Evolutionary conservation across 2,113 vertebrate species (phyloP), one percentile per base, ranked within the genome.

Genomic region (Monopterus albus): DNA sequence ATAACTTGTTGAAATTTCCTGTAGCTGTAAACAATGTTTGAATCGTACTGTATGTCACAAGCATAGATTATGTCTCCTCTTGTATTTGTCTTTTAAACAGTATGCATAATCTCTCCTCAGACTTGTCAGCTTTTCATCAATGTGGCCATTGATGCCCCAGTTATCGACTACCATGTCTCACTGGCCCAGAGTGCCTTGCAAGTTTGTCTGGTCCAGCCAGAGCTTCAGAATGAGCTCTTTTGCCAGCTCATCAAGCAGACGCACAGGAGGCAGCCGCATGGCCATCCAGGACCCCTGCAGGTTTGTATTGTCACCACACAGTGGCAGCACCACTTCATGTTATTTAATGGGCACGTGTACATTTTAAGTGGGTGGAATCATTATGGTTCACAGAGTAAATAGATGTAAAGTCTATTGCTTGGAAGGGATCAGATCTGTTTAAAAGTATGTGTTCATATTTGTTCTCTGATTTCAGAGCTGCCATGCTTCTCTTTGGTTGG

Each of bases 111-210:
- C 43, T 31, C 59, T 39, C 38, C 90, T 70, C 91, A 99, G 98
- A 98, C 96, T 6, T 98, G 97, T 90, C 98, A 98, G 91, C 94
- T 99, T 58, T 99, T 99, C 86, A 97, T 99, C 88, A 98, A 99
- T 25, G 97, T 97, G 62, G 95, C 94, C 17, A 96, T 99, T 46
- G 98, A 98, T 56, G 95, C 96, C 52, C 96, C 98, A 7, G 98
- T 96, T 15, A 98, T 99, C 74, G 98, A 99, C 88, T 99, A 99
- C 90, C 98, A 99, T 12, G 94, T 99, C 20, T 98, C 97, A 42
- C 91, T 99, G 91, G 98, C 96, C 63, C 98, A 99, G 90, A 99
- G 97, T 59, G 98, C 96, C 49, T 77, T 98, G 74, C 98, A 98
- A 86, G 93, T 99, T 83, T 99, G 98, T 63, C 93, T 99, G 77